phyloP scores from a whole-genome alignment of 2,797 vertebrate genomes.

The Sebastes itinus region DNA sequence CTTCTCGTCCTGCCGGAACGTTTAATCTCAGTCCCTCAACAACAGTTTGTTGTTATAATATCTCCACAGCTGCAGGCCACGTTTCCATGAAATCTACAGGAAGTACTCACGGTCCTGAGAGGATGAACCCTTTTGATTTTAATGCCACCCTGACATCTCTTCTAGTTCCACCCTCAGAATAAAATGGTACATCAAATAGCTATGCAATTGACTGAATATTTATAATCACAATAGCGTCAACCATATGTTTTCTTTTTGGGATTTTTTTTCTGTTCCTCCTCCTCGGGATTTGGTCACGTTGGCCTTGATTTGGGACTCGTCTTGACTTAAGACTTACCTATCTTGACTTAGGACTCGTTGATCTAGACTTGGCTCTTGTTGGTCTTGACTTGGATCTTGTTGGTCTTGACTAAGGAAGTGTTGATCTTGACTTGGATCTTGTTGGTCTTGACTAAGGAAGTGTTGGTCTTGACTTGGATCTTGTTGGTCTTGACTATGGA shows the following conservation, averaged over 20 bases:
- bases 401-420: no score
- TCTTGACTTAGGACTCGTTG: not conserved
- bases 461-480: no score
- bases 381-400: not conserved
- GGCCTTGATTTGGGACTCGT: not conserved
- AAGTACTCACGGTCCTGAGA: not conserved
- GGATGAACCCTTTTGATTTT: not conserved
- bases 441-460: no score
- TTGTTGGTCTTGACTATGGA: no score
- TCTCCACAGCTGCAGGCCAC: not conserved
- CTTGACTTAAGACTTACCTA: not conserved
- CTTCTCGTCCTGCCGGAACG: not conserved
- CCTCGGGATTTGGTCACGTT: not conserved
- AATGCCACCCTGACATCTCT: not conserved
- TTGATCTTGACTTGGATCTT: not conserved
- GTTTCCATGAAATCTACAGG: not conserved
- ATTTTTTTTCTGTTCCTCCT: not conserved
- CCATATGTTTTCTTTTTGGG: not conserved
- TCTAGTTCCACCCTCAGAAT: not conserved
- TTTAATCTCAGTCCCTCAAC: not conserved
- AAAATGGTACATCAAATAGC: no score
- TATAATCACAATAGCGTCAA: not conserved
- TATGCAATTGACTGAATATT: not conserved
- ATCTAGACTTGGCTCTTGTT: not conserved
- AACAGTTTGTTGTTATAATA: not conserved